Evolutionary conservation across 2,113 vertebrate species (phyloP).

Genomic region (Pollachius pollachius): DNA sequence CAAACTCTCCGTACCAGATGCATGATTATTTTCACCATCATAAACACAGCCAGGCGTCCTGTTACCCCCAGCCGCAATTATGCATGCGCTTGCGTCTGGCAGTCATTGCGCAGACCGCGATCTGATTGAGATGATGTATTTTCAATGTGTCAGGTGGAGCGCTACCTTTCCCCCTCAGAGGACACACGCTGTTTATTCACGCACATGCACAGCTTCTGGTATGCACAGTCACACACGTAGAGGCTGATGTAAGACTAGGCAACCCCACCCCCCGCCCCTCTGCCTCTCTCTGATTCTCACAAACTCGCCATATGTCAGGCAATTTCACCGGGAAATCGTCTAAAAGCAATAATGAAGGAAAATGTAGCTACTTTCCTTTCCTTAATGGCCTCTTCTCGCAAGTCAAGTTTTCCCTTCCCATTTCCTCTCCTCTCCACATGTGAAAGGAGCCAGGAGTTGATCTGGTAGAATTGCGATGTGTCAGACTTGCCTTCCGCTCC

Average conservation of each 20-base stretch:
- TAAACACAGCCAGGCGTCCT: not conserved
- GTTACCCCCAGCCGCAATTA: not conserved
- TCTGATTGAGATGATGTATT: not conserved
- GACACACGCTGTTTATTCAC: slow-evolving; percentile 8
- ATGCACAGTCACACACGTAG: slow-evolving; percentile 32
- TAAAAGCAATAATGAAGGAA: slow-evolving; percentile 18
- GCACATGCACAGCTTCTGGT: slow-evolving; percentile 26
- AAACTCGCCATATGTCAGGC: slow-evolving; percentile 58
- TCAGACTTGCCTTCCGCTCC: slow-evolving; percentile 56
- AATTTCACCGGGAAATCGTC: slow-evolving; percentile 62
- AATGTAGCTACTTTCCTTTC: not conserved
- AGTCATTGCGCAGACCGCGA: not conserved
- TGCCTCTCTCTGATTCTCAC: slow-evolving; percentile 57
- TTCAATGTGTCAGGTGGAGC: not conserved
- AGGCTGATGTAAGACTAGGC: slow-evolving; percentile 63
- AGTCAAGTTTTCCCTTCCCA: slow-evolving; percentile 24
- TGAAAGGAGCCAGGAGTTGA: slow-evolving; percentile 67
- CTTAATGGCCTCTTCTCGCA: slow-evolving; percentile 57
- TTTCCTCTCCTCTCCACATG: slow-evolving; percentile 63
- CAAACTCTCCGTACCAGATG: not conserved
- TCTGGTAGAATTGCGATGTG: slow-evolving; percentile 62
- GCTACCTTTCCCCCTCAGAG: not conserved
- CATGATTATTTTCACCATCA: not conserved
- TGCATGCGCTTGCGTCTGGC: not conserved
- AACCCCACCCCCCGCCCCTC: slow-evolving; percentile 52